Base-by-base conservation (phyloP, 2,113 vertebrate genomes). In the Hippocampus comes region DNA sequence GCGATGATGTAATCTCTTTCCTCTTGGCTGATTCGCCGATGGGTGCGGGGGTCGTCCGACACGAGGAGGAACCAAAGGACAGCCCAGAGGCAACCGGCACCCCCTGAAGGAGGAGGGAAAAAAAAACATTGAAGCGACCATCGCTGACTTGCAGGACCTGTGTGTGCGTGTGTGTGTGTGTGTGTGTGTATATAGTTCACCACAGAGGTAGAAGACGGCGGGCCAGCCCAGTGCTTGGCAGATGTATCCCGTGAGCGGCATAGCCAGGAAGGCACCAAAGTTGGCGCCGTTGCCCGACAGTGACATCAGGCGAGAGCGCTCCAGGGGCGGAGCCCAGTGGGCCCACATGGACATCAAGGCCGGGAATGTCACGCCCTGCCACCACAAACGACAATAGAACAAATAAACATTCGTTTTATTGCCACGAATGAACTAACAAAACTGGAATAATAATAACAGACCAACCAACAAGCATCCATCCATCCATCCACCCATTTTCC, bases 341-440 rank as follows among this genome's bases (percentile, higher is more conserved):
- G 92, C 88, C 95, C 94, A 95, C 78, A 95, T 87, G 1, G 93
- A 90, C 89, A 92, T 94, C 89, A 94, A 93, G 38, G 94, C 87
- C 3, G 93, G 94, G 48, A 75, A 89, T 1, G 92, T 92, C 70
- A 92, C 90, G 0, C 92, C 93, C 94, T 95, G 20, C 0, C 27
- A 17, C 25, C 15, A 61, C 15, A 15, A 6, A 30, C 10, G 18
- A 49, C 5, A 38, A 18, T 4, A 20, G 17, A 51, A 51, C 1
- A 51, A 51, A 51, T 51, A 51, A 51, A 46, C 34, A 38, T 38
- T 11, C 0, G 3, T 46, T 46, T 46, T 46, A 46, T 3, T 12
- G 10, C 43, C 43, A 46, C 7, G 5, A 38, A 38, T 38, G 34
- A 38, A 38, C 5, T 0, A 38, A 38, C 11, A 46, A 46, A 46